Percentiles rank a stretch among this genome's conserved stretches.
These are phyloP conservation scores for Tragelaphus scriptus DNA, from an alignment of 2,113 vertebrate genomes.

Conservation along the genomic window DNA sequence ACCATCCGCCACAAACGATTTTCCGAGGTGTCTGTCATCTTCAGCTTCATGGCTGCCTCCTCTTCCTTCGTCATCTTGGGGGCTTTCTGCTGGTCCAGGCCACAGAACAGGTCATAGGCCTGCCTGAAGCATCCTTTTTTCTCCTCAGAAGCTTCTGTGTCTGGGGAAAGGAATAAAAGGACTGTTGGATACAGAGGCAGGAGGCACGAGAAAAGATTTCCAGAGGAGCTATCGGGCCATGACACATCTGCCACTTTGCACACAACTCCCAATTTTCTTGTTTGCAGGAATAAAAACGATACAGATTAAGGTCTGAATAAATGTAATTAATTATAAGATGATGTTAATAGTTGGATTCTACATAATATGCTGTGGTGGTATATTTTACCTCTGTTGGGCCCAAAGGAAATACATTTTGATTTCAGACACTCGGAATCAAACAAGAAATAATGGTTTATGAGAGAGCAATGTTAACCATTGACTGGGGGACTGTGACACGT, in stretches of 20 bases:
- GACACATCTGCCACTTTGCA: neutral
- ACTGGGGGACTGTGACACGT: neutral
- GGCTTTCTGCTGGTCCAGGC: constrained; percentile 83
- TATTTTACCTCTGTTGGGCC: neutral
- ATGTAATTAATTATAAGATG: neutral
- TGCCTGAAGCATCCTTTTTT: constrained; percentile 78
- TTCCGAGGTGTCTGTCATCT: constrained; percentile 91
- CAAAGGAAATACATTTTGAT: neutral
- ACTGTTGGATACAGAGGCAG: neutral
- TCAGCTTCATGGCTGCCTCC: constrained; percentile 82
- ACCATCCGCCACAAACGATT: constrained; percentile 90
- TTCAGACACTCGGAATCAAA: neutral
- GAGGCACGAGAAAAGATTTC: neutral
- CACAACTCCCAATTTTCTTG: neutral
- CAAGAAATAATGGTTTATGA: neutral
- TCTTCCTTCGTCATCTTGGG: constrained; percentile 88
- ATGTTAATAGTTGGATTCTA: neutral
- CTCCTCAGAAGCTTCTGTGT: constrained; percentile 69
- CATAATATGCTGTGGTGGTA: neutral
- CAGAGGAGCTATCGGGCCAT: neutral
- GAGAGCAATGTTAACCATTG: neutral
- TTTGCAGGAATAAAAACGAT: neutral
- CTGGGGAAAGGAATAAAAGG: constrained; percentile 15
- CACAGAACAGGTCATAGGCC: constrained; percentile 89
- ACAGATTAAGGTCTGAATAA: neutral